Evolutionary conservation across 2,888 invertebrate genomes (phyloP).

Genomic region (Archips xylosteana): DNA sequence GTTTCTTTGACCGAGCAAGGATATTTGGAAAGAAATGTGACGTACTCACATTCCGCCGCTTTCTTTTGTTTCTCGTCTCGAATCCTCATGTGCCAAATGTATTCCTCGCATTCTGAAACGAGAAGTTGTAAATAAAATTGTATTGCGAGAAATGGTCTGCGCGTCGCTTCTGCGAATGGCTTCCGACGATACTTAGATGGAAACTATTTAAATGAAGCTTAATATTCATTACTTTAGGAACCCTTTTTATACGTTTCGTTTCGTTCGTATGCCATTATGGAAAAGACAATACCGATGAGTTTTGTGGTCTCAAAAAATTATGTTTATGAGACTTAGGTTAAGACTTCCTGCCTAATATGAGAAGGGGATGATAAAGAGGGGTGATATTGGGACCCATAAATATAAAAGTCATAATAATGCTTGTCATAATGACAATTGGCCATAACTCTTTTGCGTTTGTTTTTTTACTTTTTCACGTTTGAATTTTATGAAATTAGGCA

Average conservation of each 20-base stretch:
- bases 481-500: no score
- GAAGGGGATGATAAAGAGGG: no score
- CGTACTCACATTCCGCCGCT: slow-evolving; percentile 55
- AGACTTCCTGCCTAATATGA: no score
- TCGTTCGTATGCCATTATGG: no score
- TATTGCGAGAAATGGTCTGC: background rate
- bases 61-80: slow-evolving; percentile 50
- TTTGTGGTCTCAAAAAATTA: no score
- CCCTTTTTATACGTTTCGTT: background rate
- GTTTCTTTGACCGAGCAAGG: slow-evolving; percentile 39
- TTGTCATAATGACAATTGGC: no score
- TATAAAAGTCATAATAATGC: no score
- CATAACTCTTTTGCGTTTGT: no score
- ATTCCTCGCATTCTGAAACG: slow-evolving; percentile 62
- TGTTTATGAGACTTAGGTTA: no score
- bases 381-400: no score
- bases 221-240: background rate
- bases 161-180: background rate
- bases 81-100: slow-evolving; percentile 55
- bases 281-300: no score
- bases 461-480: no score
- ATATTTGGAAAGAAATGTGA: background rate
- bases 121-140: slow-evolving; percentile 19
- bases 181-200: background rate
- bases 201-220: background rate